These are phyloP conservation scores for Rhea pennata DNA, from an alignment of 2,113 vertebrate genomes.

Conservation along the genomic window DNA sequence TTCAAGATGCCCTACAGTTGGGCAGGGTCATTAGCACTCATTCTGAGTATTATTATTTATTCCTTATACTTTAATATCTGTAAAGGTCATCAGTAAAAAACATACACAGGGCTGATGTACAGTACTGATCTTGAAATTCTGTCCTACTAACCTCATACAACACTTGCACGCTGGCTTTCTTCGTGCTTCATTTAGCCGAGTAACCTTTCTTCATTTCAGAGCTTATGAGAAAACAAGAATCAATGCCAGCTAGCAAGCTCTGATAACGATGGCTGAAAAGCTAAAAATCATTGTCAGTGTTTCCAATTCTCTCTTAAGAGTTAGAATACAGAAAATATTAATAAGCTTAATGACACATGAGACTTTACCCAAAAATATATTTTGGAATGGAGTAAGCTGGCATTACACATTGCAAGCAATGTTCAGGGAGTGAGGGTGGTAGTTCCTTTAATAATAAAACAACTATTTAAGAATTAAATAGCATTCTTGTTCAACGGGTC, in stretches of 20 bases:
- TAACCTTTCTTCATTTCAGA: slow-evolving; percentile 35
- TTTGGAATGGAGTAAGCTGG: not conserved
- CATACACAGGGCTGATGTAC: not conserved
- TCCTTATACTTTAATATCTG: not conserved
- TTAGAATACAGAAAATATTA: slow-evolving; percentile 3
- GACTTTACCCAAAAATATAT: not conserved
- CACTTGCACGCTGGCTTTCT: slow-evolving; percentile 13
- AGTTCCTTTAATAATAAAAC: slow-evolving; percentile 35
- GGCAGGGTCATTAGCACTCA: not conserved
- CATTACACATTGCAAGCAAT: not conserved
- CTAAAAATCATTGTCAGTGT: not conserved
- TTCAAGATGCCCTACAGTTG: not conserved
- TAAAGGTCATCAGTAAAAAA: slow-evolving; percentile 11
- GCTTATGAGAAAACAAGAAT: slow-evolving; percentile 33
- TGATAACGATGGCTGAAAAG: slow-evolving; percentile 24
- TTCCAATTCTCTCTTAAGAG: not conserved
- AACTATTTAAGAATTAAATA: slow-evolving; percentile 26
- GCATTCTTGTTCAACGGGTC: not conserved
- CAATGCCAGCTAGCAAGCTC: slow-evolving; percentile 10
- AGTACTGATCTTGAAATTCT: not conserved
- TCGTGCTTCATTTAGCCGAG: slow-evolving; percentile 36
- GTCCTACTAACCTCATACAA: not conserved
- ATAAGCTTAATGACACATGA: not conserved
- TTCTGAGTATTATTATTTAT: not conserved
- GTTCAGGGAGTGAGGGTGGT: not conserved